Evolutionary conservation across 2,113 vertebrate species (phyloP), one percentile per base, ranked within the genome.

Genomic region (Halcyon senegalensis): DNA sequence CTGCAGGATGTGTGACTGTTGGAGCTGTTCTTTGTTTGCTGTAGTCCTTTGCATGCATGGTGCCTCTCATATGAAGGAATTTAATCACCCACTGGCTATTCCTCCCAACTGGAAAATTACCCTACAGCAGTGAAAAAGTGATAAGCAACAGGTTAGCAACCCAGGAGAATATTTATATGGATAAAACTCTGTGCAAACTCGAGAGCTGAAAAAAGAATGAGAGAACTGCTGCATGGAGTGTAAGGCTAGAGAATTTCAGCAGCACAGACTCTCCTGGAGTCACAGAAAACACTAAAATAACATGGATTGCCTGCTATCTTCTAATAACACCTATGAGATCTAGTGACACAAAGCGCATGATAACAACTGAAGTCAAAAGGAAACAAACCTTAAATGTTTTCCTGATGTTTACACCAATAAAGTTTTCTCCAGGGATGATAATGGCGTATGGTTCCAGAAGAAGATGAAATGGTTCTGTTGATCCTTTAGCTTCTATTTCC

Each of bases 401-500:
- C 94, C 94, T 98, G 78, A 98, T 93, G 7, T 97, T 96, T 5
- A 97, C 96, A 92, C 97, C 97, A 62, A 99, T 97, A 59, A 98
- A 99, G 91, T 96, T 97, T 90, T 99, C 98, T 76, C 99, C 99
- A 1, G 99, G 98, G 70, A 99, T 96, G 35, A 99, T 87, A 59
- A 99, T 90, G 64, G 98, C 98, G 1, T 99, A 99, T 0, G 99
- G 99, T 30, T 99, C 99, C 59, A 99, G 87, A 48, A 99, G 97
- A 64, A 99, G 83, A 48, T 98, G 85, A 95, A 98, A 98, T 1
- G 98, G 98, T 92, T 99, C 98, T 2, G 98, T 97, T 2, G 97
- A 97, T 44, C 99, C 99, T 96, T 99, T 99, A 63, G 99, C 97
- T 90, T 99, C 99, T 48, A 99, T 97, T 93, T 99, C 99, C 98